Evolutionary conservation across 2,797 vertebrate genomes (phyloP), one percentile per base, ranked within the genome.

Genomic region (Silurus lanzhouensis): DNA sequence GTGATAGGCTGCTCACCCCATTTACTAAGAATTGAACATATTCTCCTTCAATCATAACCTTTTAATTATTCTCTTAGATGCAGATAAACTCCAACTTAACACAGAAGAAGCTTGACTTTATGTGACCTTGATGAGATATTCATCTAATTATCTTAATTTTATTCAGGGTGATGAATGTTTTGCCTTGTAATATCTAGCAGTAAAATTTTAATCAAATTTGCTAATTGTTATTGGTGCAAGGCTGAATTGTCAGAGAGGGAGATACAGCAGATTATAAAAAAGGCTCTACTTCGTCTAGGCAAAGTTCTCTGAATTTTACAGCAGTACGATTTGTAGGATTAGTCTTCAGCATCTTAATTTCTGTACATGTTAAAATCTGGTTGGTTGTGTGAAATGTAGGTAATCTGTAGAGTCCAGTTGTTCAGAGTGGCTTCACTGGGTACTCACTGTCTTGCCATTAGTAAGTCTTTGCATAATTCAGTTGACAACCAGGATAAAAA

Each of bases 251-350:
- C 76, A 79, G 20, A 61, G 57, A 31, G 12, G 15, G 31, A 44
- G 76, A 63, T 0, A 12, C 1, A 46, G 58, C 12, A 15, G 20
- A 44, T 63, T 17, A 19, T 76, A 5, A 19, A 66, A 66, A 76
- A 57, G 2, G 48, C 6, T 74, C 12, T n/a, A 15, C 72, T 57
- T 58, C 22, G 13, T 76, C 60, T 6, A 63, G 60, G 55, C 6
- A 20, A 79, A n/a, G 58, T n/a, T 38, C 77, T 63, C 12, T n/a
- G 20, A 79, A n/a, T 63, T 63, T 44, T 31, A 46, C 77, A 78
- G 57, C 58, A 14, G 27, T 78, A 78, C 38, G 76, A 78, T 61
- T 61, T 63, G 10, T 78, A 44, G 31, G 12, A 58, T 63, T 44
- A 22, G 61, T 79, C 38, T 44, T 63, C 38, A 6, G 57, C 31